Conservation (phyloP, 2,888 invertebrate genomes). For the Chrysopilus asiliformis region DNA sequence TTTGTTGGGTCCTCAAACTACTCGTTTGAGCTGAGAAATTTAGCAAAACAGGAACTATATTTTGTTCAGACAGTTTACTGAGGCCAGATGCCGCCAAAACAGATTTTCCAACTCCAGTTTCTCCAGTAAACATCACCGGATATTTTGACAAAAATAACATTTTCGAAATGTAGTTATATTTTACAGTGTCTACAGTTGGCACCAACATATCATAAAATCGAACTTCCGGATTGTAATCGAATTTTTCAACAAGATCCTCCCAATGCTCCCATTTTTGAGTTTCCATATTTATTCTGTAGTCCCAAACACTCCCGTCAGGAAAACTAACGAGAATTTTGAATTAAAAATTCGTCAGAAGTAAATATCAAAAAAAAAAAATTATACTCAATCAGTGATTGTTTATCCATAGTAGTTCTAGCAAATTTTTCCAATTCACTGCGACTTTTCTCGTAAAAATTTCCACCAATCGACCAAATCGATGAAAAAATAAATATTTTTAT, state of each 20-base stretch:
- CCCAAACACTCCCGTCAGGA: constrained; percentile 60
- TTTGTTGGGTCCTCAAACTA: constrained; percentile 65
- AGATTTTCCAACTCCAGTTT: constrained; percentile 83
- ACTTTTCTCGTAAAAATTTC: constrained; percentile 59
- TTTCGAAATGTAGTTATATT: constrained; percentile 47
- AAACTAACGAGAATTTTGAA: constrained; percentile 38
- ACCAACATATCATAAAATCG: constrained; percentile 85
- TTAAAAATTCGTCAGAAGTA: constrained; percentile 1
- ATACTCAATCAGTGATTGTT: constrained; percentile 57
- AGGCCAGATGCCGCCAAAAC: constrained; percentile 66
- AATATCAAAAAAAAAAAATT: constrained; percentile 1
- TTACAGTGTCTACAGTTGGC: constrained; percentile 80
- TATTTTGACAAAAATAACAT: constrained; percentile 56
- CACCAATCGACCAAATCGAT: constrained; percentile 77
- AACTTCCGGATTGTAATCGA: constrained; percentile 50
- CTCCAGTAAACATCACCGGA: constrained; percentile 82
- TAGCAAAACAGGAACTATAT: constrained; percentile 61
- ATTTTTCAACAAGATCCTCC: constrained; percentile 63
- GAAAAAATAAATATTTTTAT: constrained; percentile 69
- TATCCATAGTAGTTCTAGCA: constrained; percentile 45
- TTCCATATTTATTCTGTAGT: constrained; percentile 58
- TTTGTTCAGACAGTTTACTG: constrained; percentile 45
- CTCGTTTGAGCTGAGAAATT: constrained; percentile 90
- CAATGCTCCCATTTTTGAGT: constrained; percentile 59
- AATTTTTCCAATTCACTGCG: constrained; percentile 56